phyloP scores from a whole-genome alignment of 2,113 vertebrate species.

The Hippolais icterina region DNA sequence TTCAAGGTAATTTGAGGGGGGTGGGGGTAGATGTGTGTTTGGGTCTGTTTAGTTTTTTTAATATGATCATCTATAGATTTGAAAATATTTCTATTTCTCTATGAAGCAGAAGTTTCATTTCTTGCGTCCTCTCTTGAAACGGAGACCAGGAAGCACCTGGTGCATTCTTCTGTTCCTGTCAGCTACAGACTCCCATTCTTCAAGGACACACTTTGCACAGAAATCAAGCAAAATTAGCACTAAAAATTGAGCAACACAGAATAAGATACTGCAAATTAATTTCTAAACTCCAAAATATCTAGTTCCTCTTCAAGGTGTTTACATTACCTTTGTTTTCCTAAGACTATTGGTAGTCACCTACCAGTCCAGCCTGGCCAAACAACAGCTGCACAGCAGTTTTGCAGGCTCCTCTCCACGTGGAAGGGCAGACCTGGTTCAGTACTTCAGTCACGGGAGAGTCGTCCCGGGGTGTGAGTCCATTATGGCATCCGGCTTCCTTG shows the following conservation, averaged over 20 bases:
- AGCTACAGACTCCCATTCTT: neutral
- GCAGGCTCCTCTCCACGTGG: conserved; percentile 95
- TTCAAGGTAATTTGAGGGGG: neutral
- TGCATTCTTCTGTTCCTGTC: neutral
- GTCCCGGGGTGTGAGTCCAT: conserved; percentile 85
- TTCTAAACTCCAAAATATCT: neutral
- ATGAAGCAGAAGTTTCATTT: neutral
- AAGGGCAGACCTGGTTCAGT: conserved; percentile 96
- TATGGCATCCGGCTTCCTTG: conserved; percentile 91
- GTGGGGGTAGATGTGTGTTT: neutral
- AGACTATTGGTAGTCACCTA: conserved; percentile 69
- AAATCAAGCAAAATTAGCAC: neutral
- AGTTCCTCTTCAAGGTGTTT: neutral
- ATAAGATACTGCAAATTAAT: neutral
- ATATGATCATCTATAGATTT: neutral
- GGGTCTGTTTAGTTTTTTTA: neutral
- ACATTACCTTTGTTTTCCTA: neutral
- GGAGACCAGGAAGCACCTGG: neutral
- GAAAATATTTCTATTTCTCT: neutral
- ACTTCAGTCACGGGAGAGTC: conserved; percentile 93
- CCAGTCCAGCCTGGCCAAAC: conserved; percentile 96
- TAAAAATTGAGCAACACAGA: neutral
- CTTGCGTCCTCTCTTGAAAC: neutral
- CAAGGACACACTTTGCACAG: neutral
- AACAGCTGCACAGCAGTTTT: conserved; percentile 97